Evolutionary conservation across 2,797 vertebrate genomes (phyloP), one percentile per base, ranked within the genome.

Genomic region (Thalassophryne amazonica): DNA sequence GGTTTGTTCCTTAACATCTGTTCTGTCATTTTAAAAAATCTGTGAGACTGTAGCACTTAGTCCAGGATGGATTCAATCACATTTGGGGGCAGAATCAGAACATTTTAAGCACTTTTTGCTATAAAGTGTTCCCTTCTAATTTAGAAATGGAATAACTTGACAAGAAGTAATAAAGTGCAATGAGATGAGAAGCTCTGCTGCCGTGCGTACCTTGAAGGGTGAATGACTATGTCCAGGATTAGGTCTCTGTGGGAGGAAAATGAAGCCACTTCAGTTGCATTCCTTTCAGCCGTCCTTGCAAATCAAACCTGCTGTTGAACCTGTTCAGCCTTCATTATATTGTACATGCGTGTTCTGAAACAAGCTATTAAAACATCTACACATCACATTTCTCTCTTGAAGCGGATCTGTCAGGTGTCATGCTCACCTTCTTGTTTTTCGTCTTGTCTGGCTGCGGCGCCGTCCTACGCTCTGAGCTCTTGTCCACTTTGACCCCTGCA

Each of bases 211-310:
- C 89, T 92, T 92, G 76, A 90, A 91, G 39, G 91, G 84, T 51
- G 90, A 79, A 67, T 90, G 90, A 84, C 89, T 89, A 63, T 91
- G 87, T 67, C 89, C 90, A 70, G 89, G 74, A 78, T 74, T 56
- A 62, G 88, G 81, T 89, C 83, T 92, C 90, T 92, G 88, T 71
- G 64, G 71, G 39, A 69, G 49, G 66, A 79, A 80, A 76, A 73
- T 9, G 3, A 60, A 64, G 34, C 15, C 10, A 66, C 17, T 71
- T 67, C 33, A 61, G 9, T 50, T 23, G 7, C 7, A 62, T 30
- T 27, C 0, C 25, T 42, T 28, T 14, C 1, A n/a, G n/a, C n/a
- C n/a, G n/a, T n/a, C 29, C 3, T 35, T 40, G 19, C 16, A 30
- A 9, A 7, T 25, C 28, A 52, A 3, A 2, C 12, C 15, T 15